Evolutionary conservation across 2,113 vertebrate genomes (phyloP).

Genomic region (Trochalopteron elliotii): DNA sequence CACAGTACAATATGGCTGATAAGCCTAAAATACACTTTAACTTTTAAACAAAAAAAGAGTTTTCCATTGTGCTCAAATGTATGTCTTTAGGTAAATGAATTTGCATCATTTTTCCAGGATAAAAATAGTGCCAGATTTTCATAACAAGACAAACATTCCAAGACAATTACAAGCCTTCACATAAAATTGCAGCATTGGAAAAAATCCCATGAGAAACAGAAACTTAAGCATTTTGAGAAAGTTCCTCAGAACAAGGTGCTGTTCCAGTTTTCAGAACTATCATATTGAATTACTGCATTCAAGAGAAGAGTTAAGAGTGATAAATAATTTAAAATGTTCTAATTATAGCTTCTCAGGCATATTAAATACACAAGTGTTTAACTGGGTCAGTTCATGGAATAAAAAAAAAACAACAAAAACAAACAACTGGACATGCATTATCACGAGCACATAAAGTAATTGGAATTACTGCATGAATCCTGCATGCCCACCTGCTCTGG

Average conservation of each 20-base stretch:
- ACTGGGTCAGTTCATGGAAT: not conserved
- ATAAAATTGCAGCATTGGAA: not conserved
- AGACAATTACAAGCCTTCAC: not conserved
- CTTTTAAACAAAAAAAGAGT: not conserved
- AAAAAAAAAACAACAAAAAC: not conserved
- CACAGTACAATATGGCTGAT: not conserved
- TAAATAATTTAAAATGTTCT: conserved; percentile 57
- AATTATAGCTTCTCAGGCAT: conserved; percentile 7
- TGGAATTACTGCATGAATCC: not conserved
- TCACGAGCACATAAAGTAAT: not conserved
- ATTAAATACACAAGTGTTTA: not conserved
- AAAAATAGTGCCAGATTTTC: not conserved
- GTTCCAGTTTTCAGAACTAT: not conserved
- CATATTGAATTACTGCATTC: not conserved
- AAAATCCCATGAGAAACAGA: not conserved
- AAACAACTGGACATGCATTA: not conserved
- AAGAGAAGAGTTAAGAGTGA: not conserved
- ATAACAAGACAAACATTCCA: not conserved
- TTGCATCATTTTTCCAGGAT: not conserved
- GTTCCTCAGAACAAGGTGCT: not conserved
- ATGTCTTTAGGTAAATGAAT: not conserved
- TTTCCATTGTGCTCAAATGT: not conserved
- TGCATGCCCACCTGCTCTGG: not conserved
- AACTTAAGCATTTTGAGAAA: not conserved
- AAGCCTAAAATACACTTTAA: not conserved